A percentile compares a stretch with the other conserved stretches of the same genome.
These are phyloP conservation scores for Potamarius usumacintae DNA, from an alignment of 2,113 vertebrate species.

Conservation along the genomic window DNA sequence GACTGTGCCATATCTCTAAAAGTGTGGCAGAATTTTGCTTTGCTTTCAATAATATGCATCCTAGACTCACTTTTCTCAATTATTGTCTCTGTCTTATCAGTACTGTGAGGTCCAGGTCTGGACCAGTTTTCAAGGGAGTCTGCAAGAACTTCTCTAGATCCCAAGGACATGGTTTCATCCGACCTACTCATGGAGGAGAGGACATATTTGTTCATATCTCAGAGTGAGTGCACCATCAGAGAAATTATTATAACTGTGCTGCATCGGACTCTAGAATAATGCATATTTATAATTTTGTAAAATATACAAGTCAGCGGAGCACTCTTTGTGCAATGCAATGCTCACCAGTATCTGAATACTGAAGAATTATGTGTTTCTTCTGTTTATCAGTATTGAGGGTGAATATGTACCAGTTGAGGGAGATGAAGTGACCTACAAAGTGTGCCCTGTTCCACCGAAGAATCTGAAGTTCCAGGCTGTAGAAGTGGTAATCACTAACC, in stretches of 20 bases:
- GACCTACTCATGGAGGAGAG: constrained; percentile 86
- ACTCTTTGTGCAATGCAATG: neutral
- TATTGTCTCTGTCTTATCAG: constrained; percentile 61
- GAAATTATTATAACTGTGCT: neutral
- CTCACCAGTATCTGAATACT: neutral
- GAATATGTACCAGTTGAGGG: constrained; percentile 97
- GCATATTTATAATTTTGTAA: neutral
- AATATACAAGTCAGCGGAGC: neutral
- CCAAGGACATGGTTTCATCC: constrained; percentile 95
- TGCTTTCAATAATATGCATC: neutral
- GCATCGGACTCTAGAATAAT: neutral
- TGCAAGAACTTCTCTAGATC: constrained; percentile 99
- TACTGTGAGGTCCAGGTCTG: constrained; percentile 87
- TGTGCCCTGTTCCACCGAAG: constrained; percentile 95
- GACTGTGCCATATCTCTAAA: neutral
- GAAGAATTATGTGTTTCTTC: neutral
- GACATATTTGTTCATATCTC: constrained; percentile 98
- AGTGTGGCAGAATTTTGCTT: neutral
- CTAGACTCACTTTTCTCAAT: neutral
- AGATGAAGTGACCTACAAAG: constrained; percentile 96
- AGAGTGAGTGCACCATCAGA: constrained; percentile 78
- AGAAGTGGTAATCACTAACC: constrained; percentile 94
- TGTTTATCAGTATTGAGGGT: constrained; percentile 87
- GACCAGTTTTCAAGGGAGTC: constrained; percentile 88
- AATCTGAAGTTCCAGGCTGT: constrained; percentile 98